Percentiles rank a stretch among this genome's conserved stretches.
phyloP scores from a whole-genome alignment of 2,797 vertebrate species.

The Sternotherus odoratus region DNA sequence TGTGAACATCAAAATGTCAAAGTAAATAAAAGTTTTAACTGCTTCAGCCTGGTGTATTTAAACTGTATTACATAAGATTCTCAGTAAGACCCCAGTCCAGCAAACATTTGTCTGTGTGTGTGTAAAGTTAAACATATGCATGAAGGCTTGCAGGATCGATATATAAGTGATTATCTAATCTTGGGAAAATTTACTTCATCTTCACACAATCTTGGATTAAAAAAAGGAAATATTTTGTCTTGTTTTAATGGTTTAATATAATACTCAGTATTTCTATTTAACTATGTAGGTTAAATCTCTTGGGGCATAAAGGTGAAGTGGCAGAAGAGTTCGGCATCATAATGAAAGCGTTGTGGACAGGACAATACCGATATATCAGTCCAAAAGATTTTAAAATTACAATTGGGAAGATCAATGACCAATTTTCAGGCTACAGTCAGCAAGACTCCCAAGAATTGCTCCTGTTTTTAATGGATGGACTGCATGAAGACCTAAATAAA shows the following conservation, averaged over 20 bases:
- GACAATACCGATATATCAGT: slow-evolving; percentile 95
- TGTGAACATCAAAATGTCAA: neutral
- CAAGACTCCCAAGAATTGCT: slow-evolving; percentile 98
- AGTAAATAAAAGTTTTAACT: neutral
- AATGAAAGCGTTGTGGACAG: slow-evolving; percentile 96
- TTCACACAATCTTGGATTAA: neutral
- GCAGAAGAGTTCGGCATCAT: slow-evolving; percentile 98
- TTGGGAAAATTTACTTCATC: neutral
- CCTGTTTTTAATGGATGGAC: slow-evolving; percentile 97
- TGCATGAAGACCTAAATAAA: slow-evolving; percentile 98
- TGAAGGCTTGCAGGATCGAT: neutral
- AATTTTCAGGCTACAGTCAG: slow-evolving; percentile 94
- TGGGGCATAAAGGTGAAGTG: slow-evolving; percentile 97
- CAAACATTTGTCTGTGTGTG: neutral
- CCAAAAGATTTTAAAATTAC: slow-evolving; percentile 97
- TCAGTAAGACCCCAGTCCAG: neutral
- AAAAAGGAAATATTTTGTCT: neutral
- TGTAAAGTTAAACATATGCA: neutral
- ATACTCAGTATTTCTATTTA: neutral
- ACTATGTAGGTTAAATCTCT: slow-evolving; percentile 89
- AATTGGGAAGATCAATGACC: slow-evolving; percentile 96
- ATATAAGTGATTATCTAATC: neutral
- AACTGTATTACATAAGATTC: neutral
- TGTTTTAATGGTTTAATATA: neutral
- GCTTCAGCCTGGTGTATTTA: neutral